Base-by-base conservation (phyloP, 2,797 vertebrate species). In the Eupleurogrammus muticus region DNA sequence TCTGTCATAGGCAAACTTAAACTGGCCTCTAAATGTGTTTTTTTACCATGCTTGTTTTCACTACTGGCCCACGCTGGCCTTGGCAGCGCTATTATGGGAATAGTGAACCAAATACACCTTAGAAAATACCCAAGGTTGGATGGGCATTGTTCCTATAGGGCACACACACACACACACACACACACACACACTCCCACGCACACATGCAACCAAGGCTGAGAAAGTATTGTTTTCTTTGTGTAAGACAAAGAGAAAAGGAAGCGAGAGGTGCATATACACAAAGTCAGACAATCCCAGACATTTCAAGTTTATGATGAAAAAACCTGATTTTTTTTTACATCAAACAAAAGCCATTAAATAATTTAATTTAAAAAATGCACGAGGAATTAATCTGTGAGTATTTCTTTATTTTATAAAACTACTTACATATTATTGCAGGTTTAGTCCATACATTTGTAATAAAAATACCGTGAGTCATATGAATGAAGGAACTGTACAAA, bases 351-450 rank as follows among this genome's bases (percentile, higher is more conserved):
- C 52, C 32, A 5, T 40, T 53, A 13, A n/a, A 38, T 3, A 13
- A 14, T 38, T 40, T 40, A 28, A 13, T 40, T 40, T 40, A 2
- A 70, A 59, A 12, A 51, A 16, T 32, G 44, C 16, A 4, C 1
- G 24, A 38, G 1, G 20, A 2, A 5, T 79, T 82, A 24, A 84
- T 70, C 67, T 56, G 24, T 59, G 81, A 81, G 64, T 90, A 80
- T 66, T 58, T n/a, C n/a, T 95, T 92, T 92, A 90, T 93, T 94
- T 89, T 89, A 92, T 89, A 93, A 93, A 94, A 93, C 90, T 92
- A 93, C 77, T 89, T 82, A 88, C 76, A 91, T 87, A 28, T 86
- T 87, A 89, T 73, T 67, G 66, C 63, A 76, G 23, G 77, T 82
- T 84, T 73, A 85, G 77, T 90, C 63, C 50, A 88, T 85, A 82